Percentiles rank a stretch among this genome's conserved stretches.
These are phyloP conservation scores for Drosophila saltans DNA, from an alignment of 1,140 invertebrate species.

Conservation along the genomic window DNA sequence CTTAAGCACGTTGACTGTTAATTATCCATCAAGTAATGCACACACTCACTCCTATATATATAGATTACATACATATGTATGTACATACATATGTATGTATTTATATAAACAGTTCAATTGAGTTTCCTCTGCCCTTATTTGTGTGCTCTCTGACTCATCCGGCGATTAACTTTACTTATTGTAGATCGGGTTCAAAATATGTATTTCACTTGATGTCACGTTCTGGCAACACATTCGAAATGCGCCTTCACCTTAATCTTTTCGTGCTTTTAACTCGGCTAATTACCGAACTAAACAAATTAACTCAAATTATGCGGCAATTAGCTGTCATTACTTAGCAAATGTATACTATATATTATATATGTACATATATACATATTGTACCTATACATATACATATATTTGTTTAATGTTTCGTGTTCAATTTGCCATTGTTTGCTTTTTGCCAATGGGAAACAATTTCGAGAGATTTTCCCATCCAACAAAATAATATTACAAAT, in stretches of 20 bases:
- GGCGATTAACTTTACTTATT: background rate
- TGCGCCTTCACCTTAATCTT: conserved; percentile 18
- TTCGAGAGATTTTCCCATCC: conserved; percentile 2
- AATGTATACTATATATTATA: conserved; percentile 13
- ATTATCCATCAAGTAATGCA: conserved; percentile 43
- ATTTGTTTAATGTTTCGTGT: conserved; percentile 10
- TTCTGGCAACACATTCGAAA: conserved; percentile 12
- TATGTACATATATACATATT: background rate
- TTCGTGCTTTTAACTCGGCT: conserved; percentile 15
- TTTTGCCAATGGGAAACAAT: conserved; percentile 7
- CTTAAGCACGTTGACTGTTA: conserved; percentile 42
- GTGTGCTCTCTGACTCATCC: background rate
- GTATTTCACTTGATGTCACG: conserved; percentile 43
- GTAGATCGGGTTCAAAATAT: conserved; percentile 34
- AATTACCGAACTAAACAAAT: conserved; percentile 40
- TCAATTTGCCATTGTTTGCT: conserved; percentile 20
- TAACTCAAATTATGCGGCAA: conserved; percentile 53
- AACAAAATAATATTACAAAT: conserved; percentile 3
- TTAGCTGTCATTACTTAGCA: conserved; percentile 37
- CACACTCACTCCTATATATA: conserved; percentile 2
- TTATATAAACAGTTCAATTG: conserved; percentile 16
- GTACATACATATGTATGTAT: conserved; percentile 14
- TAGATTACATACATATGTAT: background rate
- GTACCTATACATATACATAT: too few species aligned
- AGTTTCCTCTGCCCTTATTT: conserved; percentile 22